Percentiles rank a stretch among this genome's conserved stretches.
phyloP scores from a whole-genome alignment of 2,113 vertebrate species.

The human region DNA sequence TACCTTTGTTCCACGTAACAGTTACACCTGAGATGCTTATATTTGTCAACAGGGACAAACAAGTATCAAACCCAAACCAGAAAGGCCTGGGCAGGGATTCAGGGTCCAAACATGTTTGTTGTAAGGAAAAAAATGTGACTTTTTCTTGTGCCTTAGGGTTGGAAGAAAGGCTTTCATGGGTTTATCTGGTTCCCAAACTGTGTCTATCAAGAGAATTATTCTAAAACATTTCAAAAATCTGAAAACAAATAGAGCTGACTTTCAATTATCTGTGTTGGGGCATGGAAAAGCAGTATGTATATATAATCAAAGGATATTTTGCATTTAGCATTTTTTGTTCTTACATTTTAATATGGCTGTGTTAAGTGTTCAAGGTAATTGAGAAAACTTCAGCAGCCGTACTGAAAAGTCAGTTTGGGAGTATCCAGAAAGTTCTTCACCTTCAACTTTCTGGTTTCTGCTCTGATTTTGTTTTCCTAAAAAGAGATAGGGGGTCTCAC shows the following conservation, averaged over 20 bases:
- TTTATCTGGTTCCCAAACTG: neutral
- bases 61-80: constrained; percentile 47
- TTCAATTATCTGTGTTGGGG: neutral
- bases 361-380: neutral
- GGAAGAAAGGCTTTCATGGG: neutral
- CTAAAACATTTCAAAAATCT: constrained; percentile 34
- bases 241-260: constrained; percentile 40
- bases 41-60: constrained; percentile 39
- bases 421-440: neutral
- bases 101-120: constrained; percentile 14
- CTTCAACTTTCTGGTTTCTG: constrained; percentile 26
- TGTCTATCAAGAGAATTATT: constrained; percentile 42
- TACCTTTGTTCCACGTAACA: constrained; percentile 13
- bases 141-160: neutral
- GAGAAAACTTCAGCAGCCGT: neutral
- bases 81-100: neutral
- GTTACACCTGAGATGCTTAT: constrained; percentile 24
- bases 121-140: neutral
- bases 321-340: neutral
- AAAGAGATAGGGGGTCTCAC: too few species aligned
- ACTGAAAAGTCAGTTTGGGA: constrained; percentile 30
- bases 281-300: neutral
- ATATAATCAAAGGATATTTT: constrained; percentile 34
- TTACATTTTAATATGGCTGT: neutral
- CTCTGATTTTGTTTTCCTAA: neutral